These are phyloP conservation scores for Thumatha senex DNA, from an alignment of 2,888 invertebrate species.

Conservation along the genomic window DNA sequence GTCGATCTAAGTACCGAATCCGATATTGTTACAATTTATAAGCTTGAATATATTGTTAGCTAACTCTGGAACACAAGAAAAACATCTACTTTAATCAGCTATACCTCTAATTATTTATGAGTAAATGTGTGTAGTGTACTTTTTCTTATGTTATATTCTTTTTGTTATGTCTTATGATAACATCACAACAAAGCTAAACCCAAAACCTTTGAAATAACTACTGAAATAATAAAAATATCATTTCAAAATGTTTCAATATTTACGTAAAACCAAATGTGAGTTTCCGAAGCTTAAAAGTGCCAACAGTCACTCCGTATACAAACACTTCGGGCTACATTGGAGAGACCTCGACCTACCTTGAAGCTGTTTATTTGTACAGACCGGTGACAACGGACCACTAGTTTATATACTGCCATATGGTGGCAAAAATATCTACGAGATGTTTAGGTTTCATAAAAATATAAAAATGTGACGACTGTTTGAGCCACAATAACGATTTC, in stretches of 20 bases:
- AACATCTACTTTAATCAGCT: too few relatives aligned
- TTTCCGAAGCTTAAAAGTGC: constrained; percentile 31
- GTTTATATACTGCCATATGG: constrained; percentile 48
- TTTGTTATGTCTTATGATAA: too few relatives aligned
- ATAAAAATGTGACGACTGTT: constrained; percentile 26
- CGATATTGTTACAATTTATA: too few relatives aligned
- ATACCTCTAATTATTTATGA: too few relatives aligned
- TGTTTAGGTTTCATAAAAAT: constrained; percentile 46
- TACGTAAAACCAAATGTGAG: constrained; percentile 39
- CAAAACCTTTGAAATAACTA: not conserved
- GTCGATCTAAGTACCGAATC: too few relatives aligned
- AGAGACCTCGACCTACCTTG: constrained; percentile 48
- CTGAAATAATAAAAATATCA: not conserved
- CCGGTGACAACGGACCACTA: constrained; percentile 26
- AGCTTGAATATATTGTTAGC: too few relatives aligned
- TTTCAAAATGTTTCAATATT: constrained; percentile 25
- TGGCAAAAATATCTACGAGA: constrained; percentile 33
- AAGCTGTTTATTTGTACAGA: constrained; percentile 49
- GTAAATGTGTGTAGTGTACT: too few relatives aligned
- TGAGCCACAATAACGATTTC: too few relatives aligned
- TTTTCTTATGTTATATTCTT: too few relatives aligned
- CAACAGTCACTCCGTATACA: constrained; percentile 35
- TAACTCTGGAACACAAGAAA: too few relatives aligned
- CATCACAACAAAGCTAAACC: too few relatives aligned
- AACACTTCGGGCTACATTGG: constrained; percentile 24